Conservation (phyloP, 1,140 invertebrate genomes). For the Cataglyphis hispanica region DNA sequence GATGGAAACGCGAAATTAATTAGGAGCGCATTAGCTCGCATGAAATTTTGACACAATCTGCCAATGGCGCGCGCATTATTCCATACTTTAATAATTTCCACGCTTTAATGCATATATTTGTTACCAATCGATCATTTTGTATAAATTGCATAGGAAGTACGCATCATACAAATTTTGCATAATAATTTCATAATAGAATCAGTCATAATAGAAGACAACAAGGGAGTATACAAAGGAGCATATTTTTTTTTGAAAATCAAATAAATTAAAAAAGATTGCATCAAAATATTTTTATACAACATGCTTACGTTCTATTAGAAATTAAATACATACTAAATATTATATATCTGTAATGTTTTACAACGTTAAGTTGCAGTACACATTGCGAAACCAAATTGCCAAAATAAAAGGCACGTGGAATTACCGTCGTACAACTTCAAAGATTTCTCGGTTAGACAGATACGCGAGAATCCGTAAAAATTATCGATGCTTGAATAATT, state of each 20-base stretch:
- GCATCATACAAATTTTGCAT: not conserved
- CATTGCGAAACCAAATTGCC: conserved; percentile 6
- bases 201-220: not conserved
- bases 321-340: not conserved
- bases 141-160: not conserved
- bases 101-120: conserved; percentile 2
- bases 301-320: not conserved
- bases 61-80: not conserved
- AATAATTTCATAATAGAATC: not conserved
- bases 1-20: conserved; percentile 34
- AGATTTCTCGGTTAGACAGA: conserved; percentile 15
- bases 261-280: not conserved
- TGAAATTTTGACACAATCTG: conserved; percentile 40
- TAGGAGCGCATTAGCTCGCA: conserved; percentile 23
- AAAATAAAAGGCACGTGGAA: not conserved
- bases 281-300: not conserved
- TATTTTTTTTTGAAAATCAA: not conserved
- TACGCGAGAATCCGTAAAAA: conserved; percentile 47
- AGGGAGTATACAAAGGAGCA: not conserved
- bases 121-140: not conserved
- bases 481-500: conserved; percentile 51
- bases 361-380: not conserved
- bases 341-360: not conserved
- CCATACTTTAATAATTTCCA: conserved; percentile 30
- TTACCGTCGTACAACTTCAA: conserved; percentile 5